Evolutionary conservation across 1,140 invertebrate genomes (phyloP).

Genomic region (Drosophila oshimai): DNA sequence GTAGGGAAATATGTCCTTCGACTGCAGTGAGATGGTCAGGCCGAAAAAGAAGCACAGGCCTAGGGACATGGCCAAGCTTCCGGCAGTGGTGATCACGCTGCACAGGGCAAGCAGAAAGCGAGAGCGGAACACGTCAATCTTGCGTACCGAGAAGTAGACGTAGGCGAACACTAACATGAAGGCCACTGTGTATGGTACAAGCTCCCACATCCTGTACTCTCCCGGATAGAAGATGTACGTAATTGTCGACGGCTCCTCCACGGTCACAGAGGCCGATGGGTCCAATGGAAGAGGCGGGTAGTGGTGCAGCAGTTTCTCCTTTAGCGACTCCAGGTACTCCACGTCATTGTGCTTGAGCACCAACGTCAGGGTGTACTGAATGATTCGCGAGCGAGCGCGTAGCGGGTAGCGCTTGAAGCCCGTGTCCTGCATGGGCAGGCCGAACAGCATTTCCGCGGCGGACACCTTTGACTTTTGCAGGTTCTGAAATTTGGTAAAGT

Average conservation of each 20-base stretch:
- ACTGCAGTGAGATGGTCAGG: constrained; percentile 88
- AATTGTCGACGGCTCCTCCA: constrained; percentile 67
- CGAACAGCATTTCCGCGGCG: constrained; percentile 95
- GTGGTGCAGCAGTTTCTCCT: constrained; percentile 86
- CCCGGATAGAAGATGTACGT: constrained; percentile 93
- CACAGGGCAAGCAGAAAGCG: constrained; percentile 95
- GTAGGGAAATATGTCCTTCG: constrained; percentile 96
- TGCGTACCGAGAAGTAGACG: constrained; percentile 96
- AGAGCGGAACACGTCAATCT: constrained; percentile 96
- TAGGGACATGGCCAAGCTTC: constrained; percentile 95
- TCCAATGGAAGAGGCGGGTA: constrained; percentile 85
- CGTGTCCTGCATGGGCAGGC: constrained; percentile 94
- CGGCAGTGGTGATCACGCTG: constrained; percentile 93
- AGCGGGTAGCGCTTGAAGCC: constrained; percentile 94
- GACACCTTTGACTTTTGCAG: constrained; percentile 91
- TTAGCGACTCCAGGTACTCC: constrained; percentile 90
- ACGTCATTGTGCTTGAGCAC: constrained; percentile 91
- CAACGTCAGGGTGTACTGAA: constrained; percentile 95
- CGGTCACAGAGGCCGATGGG: neutral
- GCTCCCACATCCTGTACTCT: constrained; percentile 93
- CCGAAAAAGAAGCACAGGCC: constrained; percentile 97
- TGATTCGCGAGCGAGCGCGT: constrained; percentile 90
- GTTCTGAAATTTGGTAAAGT: constrained; percentile 85
- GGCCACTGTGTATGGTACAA: constrained; percentile 91
- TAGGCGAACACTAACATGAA: constrained; percentile 95